These are phyloP conservation scores for Protaetia brevitarsis DNA, from an alignment of 1,140 invertebrate species.

Conservation along the genomic window DNA sequence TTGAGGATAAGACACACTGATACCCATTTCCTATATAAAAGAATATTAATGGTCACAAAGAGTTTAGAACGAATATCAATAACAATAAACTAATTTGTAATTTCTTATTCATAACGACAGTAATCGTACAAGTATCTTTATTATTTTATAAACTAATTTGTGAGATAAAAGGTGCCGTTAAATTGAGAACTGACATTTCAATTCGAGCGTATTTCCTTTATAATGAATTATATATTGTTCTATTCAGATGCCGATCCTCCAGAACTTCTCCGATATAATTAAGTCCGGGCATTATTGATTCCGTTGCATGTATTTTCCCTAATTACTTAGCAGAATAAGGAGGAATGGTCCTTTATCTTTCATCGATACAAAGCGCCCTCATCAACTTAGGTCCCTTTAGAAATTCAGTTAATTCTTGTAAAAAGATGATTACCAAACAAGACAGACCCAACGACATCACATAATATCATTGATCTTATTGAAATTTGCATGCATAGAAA, in stretches of 20 bases:
- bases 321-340: constrained; percentile 11
- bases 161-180: no score
- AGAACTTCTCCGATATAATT: neutral
- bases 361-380: neutral
- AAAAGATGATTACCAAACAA: constrained; percentile 18
- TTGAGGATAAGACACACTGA: no score
- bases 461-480: constrained; percentile 15
- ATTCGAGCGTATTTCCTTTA: neutral
- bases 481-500: constrained; percentile 4
- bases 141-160: no score
- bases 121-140: no score
- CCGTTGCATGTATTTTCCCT: constrained; percentile 6
- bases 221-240: neutral
- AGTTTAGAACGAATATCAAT: no score
- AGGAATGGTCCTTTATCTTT: constrained; percentile 3
- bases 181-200: no score
- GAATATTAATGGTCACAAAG: no score
- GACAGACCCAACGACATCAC: neutral
- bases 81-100: no score
- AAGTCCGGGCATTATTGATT: neutral
- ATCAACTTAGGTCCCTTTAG: neutral
- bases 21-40: no score
- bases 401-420: constrained; percentile 11
- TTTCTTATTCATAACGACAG: no score
- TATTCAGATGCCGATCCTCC: neutral